Conservation (phyloP, 2,888 invertebrate genomes). For the Gryllus longicercus region DNA sequence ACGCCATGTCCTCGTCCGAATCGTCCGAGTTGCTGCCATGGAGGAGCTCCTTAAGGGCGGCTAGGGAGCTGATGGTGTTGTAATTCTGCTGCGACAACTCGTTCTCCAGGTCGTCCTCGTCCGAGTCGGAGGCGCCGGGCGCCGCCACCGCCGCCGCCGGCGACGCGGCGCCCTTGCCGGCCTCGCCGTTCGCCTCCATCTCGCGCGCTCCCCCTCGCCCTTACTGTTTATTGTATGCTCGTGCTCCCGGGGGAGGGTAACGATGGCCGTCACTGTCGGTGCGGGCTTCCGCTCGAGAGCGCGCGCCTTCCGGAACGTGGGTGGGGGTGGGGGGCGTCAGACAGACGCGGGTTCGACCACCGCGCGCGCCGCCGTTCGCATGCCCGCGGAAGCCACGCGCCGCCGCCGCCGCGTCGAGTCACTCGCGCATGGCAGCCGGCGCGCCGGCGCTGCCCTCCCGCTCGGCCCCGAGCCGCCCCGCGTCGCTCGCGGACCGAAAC, state of each 20-base stretch:
- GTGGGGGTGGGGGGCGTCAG: too few relatives aligned
- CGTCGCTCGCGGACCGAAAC: background rate
- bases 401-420: background rate
- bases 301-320: too few relatives aligned
- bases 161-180: background rate
- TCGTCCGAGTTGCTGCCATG: slow-evolving; percentile 54
- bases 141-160: slow-evolving; percentile 20
- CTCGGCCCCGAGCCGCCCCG: background rate
- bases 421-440: background rate
- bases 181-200: background rate
- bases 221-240: too few relatives aligned
- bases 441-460: background rate
- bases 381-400: slow-evolving; percentile 3
- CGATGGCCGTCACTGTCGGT: too few relatives aligned
- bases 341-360: background rate
- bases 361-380: background rate
- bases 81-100: slow-evolving; percentile 65
- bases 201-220: background rate
- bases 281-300: too few relatives aligned
- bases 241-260: too few relatives aligned
- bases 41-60: slow-evolving; percentile 65
- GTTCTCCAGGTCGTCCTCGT: slow-evolving; percentile 58
- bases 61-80: slow-evolving; percentile 65
- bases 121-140: background rate
- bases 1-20: slow-evolving; percentile 49